phyloP scores from a whole-genome alignment of 2,113 vertebrate genomes.

The Axis porcinus region DNA sequence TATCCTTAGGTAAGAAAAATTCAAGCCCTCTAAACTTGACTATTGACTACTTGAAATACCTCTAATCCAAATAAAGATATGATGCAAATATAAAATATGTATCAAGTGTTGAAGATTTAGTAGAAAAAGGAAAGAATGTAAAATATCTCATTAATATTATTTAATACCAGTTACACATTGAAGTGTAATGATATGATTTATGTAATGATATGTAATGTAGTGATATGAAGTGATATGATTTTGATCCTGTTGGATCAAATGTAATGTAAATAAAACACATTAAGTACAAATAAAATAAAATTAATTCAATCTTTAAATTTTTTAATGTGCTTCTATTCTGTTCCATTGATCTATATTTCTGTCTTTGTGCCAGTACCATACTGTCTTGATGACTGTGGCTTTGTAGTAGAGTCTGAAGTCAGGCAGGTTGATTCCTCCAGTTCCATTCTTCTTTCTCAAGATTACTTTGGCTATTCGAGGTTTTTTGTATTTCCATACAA shows the following conservation, averaged over 20 bases:
- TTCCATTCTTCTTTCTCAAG: no score
- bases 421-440: no score
- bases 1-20: not conserved
- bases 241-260: not conserved
- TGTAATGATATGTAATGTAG: no score
- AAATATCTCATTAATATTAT: not conserved
- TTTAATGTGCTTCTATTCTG: not conserved
- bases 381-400: no score
- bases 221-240: not conserved
- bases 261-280: not conserved
- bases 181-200: not conserved
- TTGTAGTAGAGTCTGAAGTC: no score
- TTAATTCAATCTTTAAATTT: not conserved
- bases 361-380: no score
- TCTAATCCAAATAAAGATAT: not conserved
- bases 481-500: no score
- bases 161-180: not conserved
- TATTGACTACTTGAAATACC: not conserved
- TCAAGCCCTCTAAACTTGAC: not conserved
- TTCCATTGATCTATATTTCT: no score
- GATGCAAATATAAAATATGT: not conserved
- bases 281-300: not conserved
- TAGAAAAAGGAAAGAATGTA: not conserved
- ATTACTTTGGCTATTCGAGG: no score
- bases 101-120: not conserved